phyloP scores from a whole-genome alignment of 30 jellyfish, hydroid and myxozoan species.

The Hydractinia symbiolongicarpus region DNA sequence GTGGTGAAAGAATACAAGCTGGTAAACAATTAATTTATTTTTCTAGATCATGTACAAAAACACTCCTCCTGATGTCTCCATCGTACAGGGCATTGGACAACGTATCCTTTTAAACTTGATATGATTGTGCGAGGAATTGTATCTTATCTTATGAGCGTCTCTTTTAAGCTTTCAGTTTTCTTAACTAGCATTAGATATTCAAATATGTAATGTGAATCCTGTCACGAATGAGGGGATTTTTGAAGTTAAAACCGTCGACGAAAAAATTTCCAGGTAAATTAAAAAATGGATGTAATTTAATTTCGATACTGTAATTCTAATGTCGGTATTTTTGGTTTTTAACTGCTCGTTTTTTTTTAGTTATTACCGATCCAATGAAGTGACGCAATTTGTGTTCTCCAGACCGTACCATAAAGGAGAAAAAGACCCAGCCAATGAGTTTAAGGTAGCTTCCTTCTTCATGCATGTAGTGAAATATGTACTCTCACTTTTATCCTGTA shows the following conservation, averaged over 20 bases:
- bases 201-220: conserved; percentile 88
- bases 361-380: conserved; percentile 78
- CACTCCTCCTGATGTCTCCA: conserved; percentile 84
- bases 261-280: conserved; percentile 70
- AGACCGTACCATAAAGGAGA: conserved; percentile 89
- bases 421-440: conserved; percentile 65
- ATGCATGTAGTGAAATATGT: neutral
- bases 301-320: neutral
- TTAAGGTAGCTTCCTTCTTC: conserved; percentile 42
- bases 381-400: conserved; percentile 48
- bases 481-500: neutral
- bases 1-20: too few species aligned
- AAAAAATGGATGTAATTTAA: neutral
- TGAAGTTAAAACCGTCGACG: conserved; percentile 51
- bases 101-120: conserved; percentile 63
- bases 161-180: conserved; percentile 16
- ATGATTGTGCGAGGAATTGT: neutral
- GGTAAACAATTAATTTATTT: neutral
- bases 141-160: neutral
- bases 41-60: conserved; percentile 71
- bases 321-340: neutral
- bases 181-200: conserved; percentile 55
- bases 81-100: conserved; percentile 66
- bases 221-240: conserved; percentile 47
- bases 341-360: conserved; percentile 17